Evolutionary conservation across 1,140 invertebrate species (phyloP).

Genomic region (Diorhabda sublineata): DNA sequence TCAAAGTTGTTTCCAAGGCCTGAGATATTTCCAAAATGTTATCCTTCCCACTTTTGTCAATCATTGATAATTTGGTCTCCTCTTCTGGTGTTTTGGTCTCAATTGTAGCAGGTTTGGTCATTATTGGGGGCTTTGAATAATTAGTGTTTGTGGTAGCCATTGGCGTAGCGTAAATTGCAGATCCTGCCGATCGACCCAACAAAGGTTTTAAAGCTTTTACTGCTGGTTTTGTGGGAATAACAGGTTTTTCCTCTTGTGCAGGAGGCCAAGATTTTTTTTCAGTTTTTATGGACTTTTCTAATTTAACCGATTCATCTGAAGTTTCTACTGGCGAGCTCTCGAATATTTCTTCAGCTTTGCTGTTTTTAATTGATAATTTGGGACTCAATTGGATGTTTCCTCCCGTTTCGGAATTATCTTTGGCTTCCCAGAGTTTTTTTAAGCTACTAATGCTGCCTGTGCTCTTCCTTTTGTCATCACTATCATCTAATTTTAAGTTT

Average conservation of each 20-base stretch:
- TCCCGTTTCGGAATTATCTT: conserved; percentile 49
- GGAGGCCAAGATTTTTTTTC: conserved; percentile 58
- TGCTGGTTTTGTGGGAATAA: conserved; percentile 64
- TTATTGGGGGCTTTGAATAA: conserved; percentile 50
- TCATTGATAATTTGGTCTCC: conserved; percentile 49
- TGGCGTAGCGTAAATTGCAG: conserved; percentile 64
- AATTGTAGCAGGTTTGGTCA: conserved; percentile 56
- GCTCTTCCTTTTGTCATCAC: conserved; percentile 82
- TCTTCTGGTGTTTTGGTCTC: conserved; percentile 47
- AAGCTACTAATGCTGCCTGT: conserved; percentile 89
- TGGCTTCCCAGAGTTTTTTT: conserved; percentile 88
- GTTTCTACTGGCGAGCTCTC: conserved; percentile 38
- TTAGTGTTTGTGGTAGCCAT: conserved; percentile 43
- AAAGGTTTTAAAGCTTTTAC: conserved; percentile 55
- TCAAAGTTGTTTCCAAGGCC: conserved; percentile 62
- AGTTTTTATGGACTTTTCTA: conserved; percentile 45
- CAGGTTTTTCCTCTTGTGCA: conserved; percentile 60
- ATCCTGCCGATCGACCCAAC: conserved; percentile 39
- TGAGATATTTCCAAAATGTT: conserved; percentile 67
- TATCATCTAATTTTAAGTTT: conserved; percentile 55
- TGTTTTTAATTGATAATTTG: conserved; percentile 54
- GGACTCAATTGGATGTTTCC: conserved; percentile 56
- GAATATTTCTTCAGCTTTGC: conserved; percentile 40
- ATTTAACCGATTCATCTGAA: conserved; percentile 42
- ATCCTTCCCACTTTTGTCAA: conserved; percentile 51